Conservation (phyloP, 2,888 invertebrate genomes). For the Vandiemenella viatica region DNA sequence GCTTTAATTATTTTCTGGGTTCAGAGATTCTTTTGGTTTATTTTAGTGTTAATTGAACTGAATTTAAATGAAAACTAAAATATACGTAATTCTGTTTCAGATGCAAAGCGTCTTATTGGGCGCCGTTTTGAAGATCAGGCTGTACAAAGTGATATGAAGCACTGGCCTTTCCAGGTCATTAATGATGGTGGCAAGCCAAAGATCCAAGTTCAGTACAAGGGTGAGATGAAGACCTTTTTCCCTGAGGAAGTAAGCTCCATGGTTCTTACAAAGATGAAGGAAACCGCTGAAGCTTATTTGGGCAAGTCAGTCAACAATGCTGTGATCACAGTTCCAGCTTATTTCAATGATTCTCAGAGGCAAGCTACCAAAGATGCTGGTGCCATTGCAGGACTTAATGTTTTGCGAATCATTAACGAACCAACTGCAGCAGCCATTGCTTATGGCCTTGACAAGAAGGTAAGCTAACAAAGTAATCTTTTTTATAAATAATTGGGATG, state of each 20-base stretch:
- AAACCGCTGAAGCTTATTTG: constrained; percentile 45
- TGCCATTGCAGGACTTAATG: constrained; percentile 34
- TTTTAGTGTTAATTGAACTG: too few species aligned
- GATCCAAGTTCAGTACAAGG: constrained; percentile 42
- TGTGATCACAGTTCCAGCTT: constrained; percentile 52
- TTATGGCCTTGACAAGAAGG: constrained; percentile 37
- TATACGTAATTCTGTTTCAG: constrained; percentile 9
- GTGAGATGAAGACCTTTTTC: constrained; percentile 42
- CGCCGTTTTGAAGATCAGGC: constrained; percentile 73
- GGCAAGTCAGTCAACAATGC: constrained; percentile 39
- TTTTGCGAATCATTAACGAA: constrained; percentile 37
- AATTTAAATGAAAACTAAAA: too few species aligned
- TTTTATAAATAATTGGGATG: background rate
- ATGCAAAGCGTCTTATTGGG: constrained; percentile 71
- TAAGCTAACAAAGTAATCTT: constrained; percentile 7
- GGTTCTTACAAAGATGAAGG: constrained; percentile 45
- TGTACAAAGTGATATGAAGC: constrained; percentile 66
- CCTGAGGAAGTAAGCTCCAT: constrained; percentile 47
- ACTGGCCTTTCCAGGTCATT: constrained; percentile 41
- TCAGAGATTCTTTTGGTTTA: too few species aligned
- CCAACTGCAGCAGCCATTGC: constrained; percentile 37
- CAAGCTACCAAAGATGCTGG: constrained; percentile 45
- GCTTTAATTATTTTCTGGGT: too few species aligned
- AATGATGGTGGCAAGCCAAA: constrained; percentile 32
- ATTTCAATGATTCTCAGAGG: constrained; percentile 33